Conservation (phyloP, 2,888 invertebrate genomes). For the Latrodectus hesperus region DNA sequence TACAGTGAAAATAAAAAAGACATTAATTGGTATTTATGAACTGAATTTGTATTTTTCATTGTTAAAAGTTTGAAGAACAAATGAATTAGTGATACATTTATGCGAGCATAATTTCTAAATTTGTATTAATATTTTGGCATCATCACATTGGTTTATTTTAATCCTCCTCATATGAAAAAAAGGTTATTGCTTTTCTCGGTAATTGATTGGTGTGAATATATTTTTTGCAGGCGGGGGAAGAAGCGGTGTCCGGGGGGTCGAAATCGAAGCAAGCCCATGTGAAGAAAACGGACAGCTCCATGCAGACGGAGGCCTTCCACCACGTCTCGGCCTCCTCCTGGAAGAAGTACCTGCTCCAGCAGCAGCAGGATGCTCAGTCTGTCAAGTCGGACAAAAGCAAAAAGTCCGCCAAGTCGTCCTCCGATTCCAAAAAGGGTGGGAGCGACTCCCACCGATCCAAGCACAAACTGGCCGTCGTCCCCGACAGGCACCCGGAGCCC, state of each 20-base stretch:
- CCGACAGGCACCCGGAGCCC: constrained; percentile 30
- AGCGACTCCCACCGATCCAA: constrained; percentile 49
- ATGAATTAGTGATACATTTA: too few species aligned
- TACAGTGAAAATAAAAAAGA: too few species aligned
- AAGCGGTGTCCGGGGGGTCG: constrained; percentile 28
- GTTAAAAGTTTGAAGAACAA: too few species aligned
- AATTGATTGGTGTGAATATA: too few species aligned
- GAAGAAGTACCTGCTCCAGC: constrained; percentile 69
- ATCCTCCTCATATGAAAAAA: too few species aligned
- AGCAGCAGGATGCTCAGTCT: constrained; percentile 42
- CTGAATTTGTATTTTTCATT: too few species aligned
- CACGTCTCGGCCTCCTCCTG: constrained; percentile 69
- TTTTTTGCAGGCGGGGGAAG: constrained; percentile 42
- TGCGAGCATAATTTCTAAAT: too few species aligned
- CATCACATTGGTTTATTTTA: too few species aligned
- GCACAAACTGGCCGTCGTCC: constrained; percentile 58
- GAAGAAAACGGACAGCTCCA: constrained; percentile 78
- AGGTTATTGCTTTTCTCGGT: too few species aligned
- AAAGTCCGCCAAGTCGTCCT: constrained; percentile 32
- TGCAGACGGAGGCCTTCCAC: constrained; percentile 78
- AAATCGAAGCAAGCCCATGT: constrained; percentile 70
- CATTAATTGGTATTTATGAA: too few species aligned
- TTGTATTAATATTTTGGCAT: too few species aligned
- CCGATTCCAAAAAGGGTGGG: constrained; percentile 30
- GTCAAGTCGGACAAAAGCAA: constrained; percentile 46